Evolutionary conservation across 2,113 vertebrate genomes (phyloP).

Genomic region (Lanius collurio): DNA sequence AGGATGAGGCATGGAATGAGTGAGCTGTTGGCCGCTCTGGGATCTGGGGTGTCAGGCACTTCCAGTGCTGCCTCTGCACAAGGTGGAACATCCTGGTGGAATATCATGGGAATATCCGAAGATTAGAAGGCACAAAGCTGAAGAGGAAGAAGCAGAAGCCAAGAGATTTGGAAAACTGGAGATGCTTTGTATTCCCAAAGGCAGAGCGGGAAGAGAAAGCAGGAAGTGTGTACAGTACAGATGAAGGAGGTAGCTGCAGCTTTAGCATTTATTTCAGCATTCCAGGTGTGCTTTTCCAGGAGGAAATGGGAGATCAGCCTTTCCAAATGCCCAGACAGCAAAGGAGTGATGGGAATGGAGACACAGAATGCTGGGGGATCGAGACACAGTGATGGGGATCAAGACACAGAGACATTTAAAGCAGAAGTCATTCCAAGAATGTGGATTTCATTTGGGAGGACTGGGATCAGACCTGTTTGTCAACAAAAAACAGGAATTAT

Average conservation of each 20-base stretch:
- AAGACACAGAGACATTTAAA: background rate
- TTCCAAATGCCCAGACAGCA: background rate
- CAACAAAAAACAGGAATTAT: background rate
- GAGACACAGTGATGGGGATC: background rate
- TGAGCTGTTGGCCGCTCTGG: background rate
- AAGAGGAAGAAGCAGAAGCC: background rate
- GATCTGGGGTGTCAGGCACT: background rate
- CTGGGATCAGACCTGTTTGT: background rate
- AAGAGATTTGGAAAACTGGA: background rate
- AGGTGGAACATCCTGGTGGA: background rate
- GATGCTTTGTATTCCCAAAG: background rate
- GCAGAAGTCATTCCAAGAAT: background rate
- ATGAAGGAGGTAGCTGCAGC: background rate
- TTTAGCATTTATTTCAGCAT: background rate
- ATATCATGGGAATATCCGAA: background rate
- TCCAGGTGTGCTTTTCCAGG: background rate
- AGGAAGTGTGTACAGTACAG: background rate
- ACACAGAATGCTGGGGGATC: background rate
- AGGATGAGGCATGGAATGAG: background rate
- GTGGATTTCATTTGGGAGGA: background rate
- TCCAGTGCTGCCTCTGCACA: background rate
- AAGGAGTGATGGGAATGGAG: background rate
- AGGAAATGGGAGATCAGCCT: background rate
- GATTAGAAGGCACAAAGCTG: constrained; percentile 1
- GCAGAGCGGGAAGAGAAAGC: background rate